Conservation (phyloP, 1,140 invertebrate genomes). For the Holotrichia oblita region DNA sequence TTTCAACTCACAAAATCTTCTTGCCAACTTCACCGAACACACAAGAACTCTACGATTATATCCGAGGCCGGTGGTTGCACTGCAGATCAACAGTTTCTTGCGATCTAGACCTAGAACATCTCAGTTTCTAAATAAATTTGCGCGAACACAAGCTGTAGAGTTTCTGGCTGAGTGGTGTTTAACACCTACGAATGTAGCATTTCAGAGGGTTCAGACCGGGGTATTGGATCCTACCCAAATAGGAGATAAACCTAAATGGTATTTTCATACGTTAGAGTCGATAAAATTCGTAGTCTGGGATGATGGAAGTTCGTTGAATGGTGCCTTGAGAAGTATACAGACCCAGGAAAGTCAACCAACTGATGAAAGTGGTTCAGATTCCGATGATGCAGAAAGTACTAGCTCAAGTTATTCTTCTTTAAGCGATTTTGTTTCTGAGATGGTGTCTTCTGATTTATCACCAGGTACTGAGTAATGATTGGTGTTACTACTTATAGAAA, state of each 20-base stretch:
- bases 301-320: slow-evolving; percentile 81
- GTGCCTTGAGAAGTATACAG: slow-evolving; percentile 70
- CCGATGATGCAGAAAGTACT: slow-evolving; percentile 91
- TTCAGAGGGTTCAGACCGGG: slow-evolving; percentile 95
- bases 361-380: slow-evolving; percentile 95
- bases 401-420: slow-evolving; percentile 95
- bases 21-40: slow-evolving; percentile 98
- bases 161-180: slow-evolving; percentile 98
- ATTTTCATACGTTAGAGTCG: slow-evolving; percentile 84
- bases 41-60: slow-evolving; percentile 95
- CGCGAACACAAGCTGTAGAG: slow-evolving; percentile 95
- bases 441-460: slow-evolving; percentile 87
- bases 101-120: slow-evolving; percentile 89
- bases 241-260: slow-evolving; percentile 98
- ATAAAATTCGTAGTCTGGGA: slow-evolving; percentile 94
- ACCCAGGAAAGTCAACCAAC: slow-evolving; percentile 85
- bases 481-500: too few relatives aligned
- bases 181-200: slow-evolving; percentile 96
- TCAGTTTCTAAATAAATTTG: slow-evolving; percentile 90
- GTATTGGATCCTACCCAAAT: slow-evolving; percentile 94
- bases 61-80: slow-evolving; percentile 97
- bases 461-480: slow-evolving; percentile 66
- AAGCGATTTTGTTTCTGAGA: slow-evolving; percentile 95
- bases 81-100: slow-evolving; percentile 98
- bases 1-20: slow-evolving; percentile 96